Conservation (phyloP, 2,797 vertebrate species). For the Enteromius trimaculatus region DNA sequence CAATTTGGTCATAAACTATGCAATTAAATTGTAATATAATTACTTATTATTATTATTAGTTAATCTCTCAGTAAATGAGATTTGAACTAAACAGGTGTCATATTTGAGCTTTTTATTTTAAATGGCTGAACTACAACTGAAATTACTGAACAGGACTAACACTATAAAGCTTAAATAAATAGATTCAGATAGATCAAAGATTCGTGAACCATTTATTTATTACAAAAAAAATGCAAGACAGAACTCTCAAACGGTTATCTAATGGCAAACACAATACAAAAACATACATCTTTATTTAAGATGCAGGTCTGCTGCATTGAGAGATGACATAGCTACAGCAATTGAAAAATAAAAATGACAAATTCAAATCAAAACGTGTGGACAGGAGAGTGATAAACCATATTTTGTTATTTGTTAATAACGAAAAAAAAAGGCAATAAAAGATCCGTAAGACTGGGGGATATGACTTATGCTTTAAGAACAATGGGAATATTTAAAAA, state of each 20-base stretch:
- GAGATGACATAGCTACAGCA: slow-evolving; percentile 56
- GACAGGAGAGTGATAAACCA: slow-evolving; percentile 32
- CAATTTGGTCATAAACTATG: not conserved
- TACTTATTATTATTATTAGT: not conserved
- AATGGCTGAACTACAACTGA: not conserved
- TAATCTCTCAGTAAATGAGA: not conserved
- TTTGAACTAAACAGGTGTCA: no score
- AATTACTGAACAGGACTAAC: no score
- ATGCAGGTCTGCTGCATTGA: slow-evolving; percentile 63
- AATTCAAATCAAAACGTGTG: slow-evolving; percentile 53
- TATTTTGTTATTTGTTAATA: slow-evolving; percentile 31
- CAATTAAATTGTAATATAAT: not conserved
- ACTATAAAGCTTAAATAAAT: not conserved
- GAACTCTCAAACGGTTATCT: slow-evolving; percentile 74
- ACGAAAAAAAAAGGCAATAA: slow-evolving; percentile 43
- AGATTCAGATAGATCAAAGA: slow-evolving; percentile 19
- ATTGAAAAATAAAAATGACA: slow-evolving; percentile 60
- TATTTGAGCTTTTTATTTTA: not conserved
- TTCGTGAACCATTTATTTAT: slow-evolving; percentile 75
- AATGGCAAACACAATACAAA: slow-evolving; percentile 79
- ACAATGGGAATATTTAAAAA: slow-evolving; percentile 44
- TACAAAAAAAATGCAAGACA: slow-evolving; percentile 76
- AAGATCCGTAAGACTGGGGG: not conserved
- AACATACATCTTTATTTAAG: slow-evolving; percentile 69
- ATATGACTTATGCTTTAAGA: slow-evolving; percentile 39